These are phyloP conservation scores for Apocrypta bakeri DNA, from an alignment of 1,140 invertebrate species.

Conservation along the genomic window DNA sequence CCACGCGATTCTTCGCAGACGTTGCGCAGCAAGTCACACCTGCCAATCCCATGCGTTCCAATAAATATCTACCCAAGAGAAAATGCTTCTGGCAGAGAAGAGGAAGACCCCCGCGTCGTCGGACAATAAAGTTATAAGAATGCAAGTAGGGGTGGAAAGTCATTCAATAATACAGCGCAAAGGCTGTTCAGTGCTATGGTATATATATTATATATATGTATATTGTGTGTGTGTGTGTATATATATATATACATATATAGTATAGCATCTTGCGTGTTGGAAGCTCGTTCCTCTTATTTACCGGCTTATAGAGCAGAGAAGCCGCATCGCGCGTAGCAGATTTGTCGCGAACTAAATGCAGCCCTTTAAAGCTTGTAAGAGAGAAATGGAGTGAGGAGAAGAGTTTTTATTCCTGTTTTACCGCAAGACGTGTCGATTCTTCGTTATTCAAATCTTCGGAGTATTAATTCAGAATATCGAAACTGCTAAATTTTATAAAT, in stretches of 20 bases:
- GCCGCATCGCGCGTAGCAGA: too few species aligned
- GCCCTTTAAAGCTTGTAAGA: neutral
- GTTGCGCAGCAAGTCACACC: neutral
- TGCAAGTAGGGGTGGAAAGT: neutral
- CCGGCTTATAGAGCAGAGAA: neutral
- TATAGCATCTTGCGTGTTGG: neutral
- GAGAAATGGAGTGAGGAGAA: neutral
- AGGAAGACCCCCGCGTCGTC: neutral
- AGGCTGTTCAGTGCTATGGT: neutral
- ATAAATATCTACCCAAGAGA: constrained; percentile 36
- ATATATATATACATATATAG: too few species aligned
- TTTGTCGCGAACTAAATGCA: neutral
- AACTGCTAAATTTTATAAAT: too few species aligned
- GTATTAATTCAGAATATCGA: too few species aligned
- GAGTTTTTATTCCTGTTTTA: neutral
- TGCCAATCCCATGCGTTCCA: neutral
- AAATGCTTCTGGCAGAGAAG: neutral
- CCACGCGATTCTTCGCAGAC: neutral
- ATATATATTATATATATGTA: too few species aligned
- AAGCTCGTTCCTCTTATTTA: neutral
- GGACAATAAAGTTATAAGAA: constrained; percentile 38
- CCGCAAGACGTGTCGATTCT: too few species aligned
- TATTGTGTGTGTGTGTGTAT: too few species aligned
- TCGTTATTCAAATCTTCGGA: too few species aligned
- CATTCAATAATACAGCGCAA: constrained; percentile 30